phyloP scores from a whole-genome alignment of 2,888 invertebrate genomes.

The Drosophila cognata region DNA sequence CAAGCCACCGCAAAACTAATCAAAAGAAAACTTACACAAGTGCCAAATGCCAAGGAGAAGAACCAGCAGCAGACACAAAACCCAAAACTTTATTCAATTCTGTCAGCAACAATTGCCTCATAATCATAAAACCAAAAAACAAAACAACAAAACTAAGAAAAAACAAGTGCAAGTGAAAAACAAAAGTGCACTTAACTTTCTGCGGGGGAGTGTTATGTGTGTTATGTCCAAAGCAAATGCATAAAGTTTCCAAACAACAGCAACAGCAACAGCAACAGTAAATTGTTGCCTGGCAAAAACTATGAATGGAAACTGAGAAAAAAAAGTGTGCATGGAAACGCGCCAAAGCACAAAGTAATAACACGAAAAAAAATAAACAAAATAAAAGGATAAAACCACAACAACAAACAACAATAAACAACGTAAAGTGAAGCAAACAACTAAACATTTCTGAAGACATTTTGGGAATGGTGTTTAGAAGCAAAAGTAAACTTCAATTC shows the following conservation, averaged over 20 bases:
- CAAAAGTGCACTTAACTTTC: constrained; percentile 67
- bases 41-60: constrained; percentile 19
- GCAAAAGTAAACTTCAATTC: constrained; percentile 3
- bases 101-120: constrained; percentile 54
- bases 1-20: constrained; percentile 62
- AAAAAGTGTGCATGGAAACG: constrained; percentile 33
- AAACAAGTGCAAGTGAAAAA: constrained; percentile 34
- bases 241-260: constrained; percentile 58
- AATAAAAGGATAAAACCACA: constrained; percentile 9
- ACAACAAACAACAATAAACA: constrained; percentile 10
- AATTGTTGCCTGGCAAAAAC: constrained; percentile 7
- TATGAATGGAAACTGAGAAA: constrained; percentile 7
- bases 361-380: constrained; percentile 29
- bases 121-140: constrained; percentile 64
- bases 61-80: constrained; percentile 17
- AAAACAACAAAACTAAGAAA: constrained; percentile 6
- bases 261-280: constrained; percentile 19
- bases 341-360: constrained; percentile 65
- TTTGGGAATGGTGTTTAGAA: constrained; percentile 56
- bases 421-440: constrained; percentile 6
- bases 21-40: constrained; percentile 72
- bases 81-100: constrained; percentile 73
- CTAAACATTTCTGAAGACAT: constrained; percentile 52
- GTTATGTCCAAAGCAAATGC: constrained; percentile 62
- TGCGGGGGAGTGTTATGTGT: background rate